A percentile compares a stretch with the other conserved stretches of the same genome.
Conservation (phyloP, 2,113 vertebrate genomes). For the Aphelocoma coerulescens region DNA sequence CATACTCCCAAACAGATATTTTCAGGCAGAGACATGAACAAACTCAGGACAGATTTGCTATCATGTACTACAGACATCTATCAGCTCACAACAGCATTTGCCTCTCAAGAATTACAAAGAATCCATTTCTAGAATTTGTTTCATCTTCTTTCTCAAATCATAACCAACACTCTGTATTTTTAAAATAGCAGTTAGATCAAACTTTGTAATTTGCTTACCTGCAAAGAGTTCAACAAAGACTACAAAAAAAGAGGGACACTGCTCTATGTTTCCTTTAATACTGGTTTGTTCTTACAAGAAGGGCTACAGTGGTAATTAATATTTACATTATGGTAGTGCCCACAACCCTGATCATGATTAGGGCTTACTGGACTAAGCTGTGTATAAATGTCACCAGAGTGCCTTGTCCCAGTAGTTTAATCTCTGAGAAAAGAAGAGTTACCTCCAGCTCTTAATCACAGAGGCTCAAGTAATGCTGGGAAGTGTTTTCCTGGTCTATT, state of each 20-base stretch:
- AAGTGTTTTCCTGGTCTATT: neutral
- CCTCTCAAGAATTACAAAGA: conserved; percentile 40
- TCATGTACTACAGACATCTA: conserved; percentile 8
- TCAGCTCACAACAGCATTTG: conserved; percentile 29
- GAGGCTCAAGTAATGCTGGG: neutral
- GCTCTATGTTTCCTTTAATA: neutral
- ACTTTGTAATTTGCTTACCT: neutral
- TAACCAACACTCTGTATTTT: conserved; percentile 6
- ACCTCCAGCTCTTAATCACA: neutral
- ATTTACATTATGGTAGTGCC: neutral
- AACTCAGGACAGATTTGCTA: neutral
- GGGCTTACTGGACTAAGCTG: conserved; percentile 12
- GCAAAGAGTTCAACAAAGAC: neutral
- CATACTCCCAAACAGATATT: conserved; percentile 46
- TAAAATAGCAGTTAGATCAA: neutral
- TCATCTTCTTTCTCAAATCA: neutral
- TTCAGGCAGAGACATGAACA: conserved; percentile 40
- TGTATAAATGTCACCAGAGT: conserved; percentile 5
- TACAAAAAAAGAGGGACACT: neutral
- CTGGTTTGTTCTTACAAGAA: neutral
- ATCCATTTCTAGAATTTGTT: neutral
- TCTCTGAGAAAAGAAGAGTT: neutral
- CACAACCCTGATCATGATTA: neutral
- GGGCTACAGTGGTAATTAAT: neutral
- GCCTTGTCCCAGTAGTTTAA: neutral